Percentiles rank a stretch among this genome's conserved stretches.
Evolutionary conservation across 2,888 invertebrate genomes (phyloP).

Genomic region (Phyto melanocephala): DNA sequence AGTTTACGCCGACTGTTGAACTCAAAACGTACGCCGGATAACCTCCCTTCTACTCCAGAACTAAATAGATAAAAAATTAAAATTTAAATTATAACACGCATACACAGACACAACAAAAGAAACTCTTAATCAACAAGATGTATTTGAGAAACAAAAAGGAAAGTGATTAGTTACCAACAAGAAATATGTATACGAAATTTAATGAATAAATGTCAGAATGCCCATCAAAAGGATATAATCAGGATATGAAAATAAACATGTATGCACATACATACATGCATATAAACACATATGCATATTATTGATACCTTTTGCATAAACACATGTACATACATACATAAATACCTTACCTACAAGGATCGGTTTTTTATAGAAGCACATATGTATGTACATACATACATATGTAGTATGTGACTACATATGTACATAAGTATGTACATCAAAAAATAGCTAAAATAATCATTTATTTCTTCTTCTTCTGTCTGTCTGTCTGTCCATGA

Average conservation of each 20-base stretch:
- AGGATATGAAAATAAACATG: slow-evolving; percentile 43
- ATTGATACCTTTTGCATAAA: neutral
- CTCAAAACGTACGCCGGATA: slow-evolving; percentile 57
- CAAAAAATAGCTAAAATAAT: slow-evolving; percentile 34
- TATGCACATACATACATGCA: slow-evolving; percentile 33
- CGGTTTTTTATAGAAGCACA: neutral
- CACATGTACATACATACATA: neutral
- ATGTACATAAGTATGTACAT: too few relatives aligned
- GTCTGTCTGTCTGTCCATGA: neutral
- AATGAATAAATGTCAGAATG: neutral
- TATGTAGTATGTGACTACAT: too few relatives aligned
- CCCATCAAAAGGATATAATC: slow-evolving; percentile 22
- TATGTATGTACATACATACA: neutral
- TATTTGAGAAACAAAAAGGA: slow-evolving; percentile 22
- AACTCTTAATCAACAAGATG: neutral
- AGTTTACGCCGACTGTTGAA: slow-evolving; percentile 42
- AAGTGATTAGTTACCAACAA: slow-evolving; percentile 52
- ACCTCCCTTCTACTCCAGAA: slow-evolving; percentile 26
- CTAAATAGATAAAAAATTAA: slow-evolving; percentile 36
- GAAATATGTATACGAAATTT: neutral
- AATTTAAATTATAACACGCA: slow-evolving; percentile 32
- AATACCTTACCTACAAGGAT: too few relatives aligned
- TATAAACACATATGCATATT: slow-evolving; percentile 12
- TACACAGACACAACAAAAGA: neutral
- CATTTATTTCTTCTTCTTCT: slow-evolving; percentile 18